Evolutionary conservation across 2,113 vertebrate genomes (phyloP), one percentile per base, ranked within the genome.

Genomic region (Podarcis raffonei): DNA sequence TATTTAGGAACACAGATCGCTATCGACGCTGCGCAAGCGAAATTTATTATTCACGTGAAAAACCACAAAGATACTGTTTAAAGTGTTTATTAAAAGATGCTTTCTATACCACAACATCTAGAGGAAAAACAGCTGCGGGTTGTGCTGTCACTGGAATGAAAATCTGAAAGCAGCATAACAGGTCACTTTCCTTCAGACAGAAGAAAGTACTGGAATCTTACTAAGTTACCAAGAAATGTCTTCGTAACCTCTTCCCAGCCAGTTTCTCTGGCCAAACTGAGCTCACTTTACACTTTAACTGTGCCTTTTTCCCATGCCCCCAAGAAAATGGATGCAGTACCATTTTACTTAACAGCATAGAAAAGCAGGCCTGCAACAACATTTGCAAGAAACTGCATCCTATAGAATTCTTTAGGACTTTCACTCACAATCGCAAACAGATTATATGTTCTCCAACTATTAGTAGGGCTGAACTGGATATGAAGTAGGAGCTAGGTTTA

Each of bases 1-100:
- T 95, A 94, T 95, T 96, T 82, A 96, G 92, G 83, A 94, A 87
- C 88, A 86, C 30, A 97, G 97, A 97, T 97, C 91, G 81, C 91
- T 89, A 97, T 97, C 96, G n/a, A 86, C 79, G 78, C 87, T 39
- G 86, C 87, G 76, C 91, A 94, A 92, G 90, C 80, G 90, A 87
- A 89, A 91, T 93, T 95, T 95, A 92, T 93, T 96, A 71, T 93
- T 94, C 91, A 92, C 82, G 90, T 93, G 89, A 94, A 91, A 88
- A 95, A 91, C 85, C 92, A 90, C 90, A 48, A 62, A 68, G 90
- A 91, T 78, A 37, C 86, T 95, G 91, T 94, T 93, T 93, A 95
- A 95, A 95, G 92, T 91, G 93, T 96, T 96, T 94, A 94, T 86
- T 91, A 93, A 94, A 93, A 16, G 78, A 89, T 86, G 91, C 62